Conservation (phyloP, 2,113 vertebrate species). For the Semicossyphus pulcher region DNA sequence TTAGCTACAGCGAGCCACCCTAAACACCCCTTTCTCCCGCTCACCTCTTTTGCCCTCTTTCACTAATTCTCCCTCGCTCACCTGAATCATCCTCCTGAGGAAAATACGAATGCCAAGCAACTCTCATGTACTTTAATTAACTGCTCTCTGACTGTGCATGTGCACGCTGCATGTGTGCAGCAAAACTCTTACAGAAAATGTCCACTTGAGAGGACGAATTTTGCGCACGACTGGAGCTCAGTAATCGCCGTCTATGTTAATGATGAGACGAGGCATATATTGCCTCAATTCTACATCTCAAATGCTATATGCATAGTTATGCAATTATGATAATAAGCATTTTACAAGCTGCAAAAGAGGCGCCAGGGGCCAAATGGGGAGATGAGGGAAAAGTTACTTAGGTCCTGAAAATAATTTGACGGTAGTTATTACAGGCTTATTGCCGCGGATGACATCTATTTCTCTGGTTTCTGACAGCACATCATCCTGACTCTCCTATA, state of each 20-base stretch:
- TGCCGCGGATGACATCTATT: slow-evolving; percentile 71
- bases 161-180: slow-evolving; percentile 5
- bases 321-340: slow-evolving; percentile 68
- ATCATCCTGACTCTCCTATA: slow-evolving; percentile 70
- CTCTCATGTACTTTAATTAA: background rate
- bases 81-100: slow-evolving; percentile 21
- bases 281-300: slow-evolving; percentile 46
- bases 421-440: slow-evolving; percentile 72
- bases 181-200: slow-evolving; percentile 14
- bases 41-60: slow-evolving; percentile 2
- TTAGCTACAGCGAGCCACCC: slow-evolving; percentile 48
- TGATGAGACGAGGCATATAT: slow-evolving; percentile 40
- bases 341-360: slow-evolving; percentile 61
- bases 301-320: slow-evolving; percentile 50
- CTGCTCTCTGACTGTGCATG: background rate
- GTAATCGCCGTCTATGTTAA: slow-evolving; percentile 52
- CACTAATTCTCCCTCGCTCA: slow-evolving; percentile 12
- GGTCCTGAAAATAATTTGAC: slow-evolving; percentile 70
- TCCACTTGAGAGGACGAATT: slow-evolving; percentile 31
- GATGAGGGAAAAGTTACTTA: slow-evolving; percentile 64
- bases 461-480: slow-evolving; percentile 70
- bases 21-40: slow-evolving; percentile 40
- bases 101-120: background rate
- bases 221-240: slow-evolving; percentile 22
- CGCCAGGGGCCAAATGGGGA: slow-evolving; percentile 51